A percentile compares a stretch with the other conserved stretches of the same genome.
Conservation (phyloP, 2,888 invertebrate species). For the Caprella mutica region DNA sequence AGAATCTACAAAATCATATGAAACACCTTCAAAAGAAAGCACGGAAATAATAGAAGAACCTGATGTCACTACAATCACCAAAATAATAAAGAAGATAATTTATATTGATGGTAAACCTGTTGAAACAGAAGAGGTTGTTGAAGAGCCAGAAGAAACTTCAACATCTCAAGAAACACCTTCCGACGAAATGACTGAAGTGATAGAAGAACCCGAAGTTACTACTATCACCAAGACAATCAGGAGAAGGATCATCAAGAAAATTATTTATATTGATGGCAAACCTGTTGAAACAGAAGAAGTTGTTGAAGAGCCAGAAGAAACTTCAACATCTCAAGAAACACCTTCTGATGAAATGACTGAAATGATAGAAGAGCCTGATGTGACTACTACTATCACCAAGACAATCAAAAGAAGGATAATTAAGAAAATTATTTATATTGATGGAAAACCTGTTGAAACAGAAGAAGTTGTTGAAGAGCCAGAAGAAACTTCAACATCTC, state of each 20-base stretch:
- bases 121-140: conserved; percentile 10
- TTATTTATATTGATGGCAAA: conserved; percentile 20
- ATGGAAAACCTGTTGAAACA: too few species aligned
- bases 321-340: conserved; percentile 1
- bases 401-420: too few species aligned
- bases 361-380: too few species aligned
- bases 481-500: too few species aligned
- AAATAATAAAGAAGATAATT: conserved; percentile 14
- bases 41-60: not conserved
- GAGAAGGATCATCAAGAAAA: conserved; percentile 19
- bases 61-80: not conserved
- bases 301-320: conserved; percentile 19
- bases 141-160: not conserved
- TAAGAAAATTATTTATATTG: too few species aligned
- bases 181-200: conserved; percentile 14
- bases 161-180: not conserved
- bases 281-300: conserved; percentile 21
- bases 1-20: too few species aligned
- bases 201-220: conserved; percentile 7
- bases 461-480: too few species aligned
- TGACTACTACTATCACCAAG: too few species aligned
- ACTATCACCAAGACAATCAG: conserved; percentile 12
- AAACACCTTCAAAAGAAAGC: not conserved
- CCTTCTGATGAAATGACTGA: too few species aligned
- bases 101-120: conserved; percentile 20